Conservation (phyloP, 2,113 vertebrate species). For the Pterocles orientalis region DNA sequence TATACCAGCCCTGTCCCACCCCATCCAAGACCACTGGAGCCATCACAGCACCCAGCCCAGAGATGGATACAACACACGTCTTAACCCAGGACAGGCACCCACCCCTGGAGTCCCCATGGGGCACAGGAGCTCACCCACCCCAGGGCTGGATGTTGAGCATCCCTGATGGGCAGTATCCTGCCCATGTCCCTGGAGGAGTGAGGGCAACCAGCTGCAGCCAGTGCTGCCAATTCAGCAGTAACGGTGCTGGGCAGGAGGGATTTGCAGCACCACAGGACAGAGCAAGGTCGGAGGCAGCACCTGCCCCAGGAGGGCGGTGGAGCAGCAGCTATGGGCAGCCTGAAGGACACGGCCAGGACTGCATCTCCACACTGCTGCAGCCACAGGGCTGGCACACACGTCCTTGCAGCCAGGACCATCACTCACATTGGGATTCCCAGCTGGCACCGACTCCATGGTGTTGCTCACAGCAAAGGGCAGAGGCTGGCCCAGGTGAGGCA, state of each 20-base stretch:
- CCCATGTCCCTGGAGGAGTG: background rate
- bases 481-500: background rate
- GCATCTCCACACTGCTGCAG: rapidly evolving
- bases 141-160: background rate
- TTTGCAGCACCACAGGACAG: constrained; percentile 35
- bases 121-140: background rate
- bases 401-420: background rate
- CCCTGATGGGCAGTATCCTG: background rate
- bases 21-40: background rate
- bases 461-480: background rate
- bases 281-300: constrained; percentile 20
- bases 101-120: background rate
- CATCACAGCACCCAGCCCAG: background rate
- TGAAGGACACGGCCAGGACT: background rate
- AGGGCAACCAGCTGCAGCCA: background rate
- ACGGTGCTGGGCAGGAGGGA: background rate
- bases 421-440: rapidly evolving
- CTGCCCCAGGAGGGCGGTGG: background rate
- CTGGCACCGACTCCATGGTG: background rate
- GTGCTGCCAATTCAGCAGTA: constrained; percentile 49
- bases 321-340: background rate
- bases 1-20: background rate
- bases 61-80: background rate
- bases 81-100: background rate
- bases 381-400: rapidly evolving